Conservation (phyloP, 2,888 invertebrate genomes). For the Dastarcus helophoroides region DNA sequence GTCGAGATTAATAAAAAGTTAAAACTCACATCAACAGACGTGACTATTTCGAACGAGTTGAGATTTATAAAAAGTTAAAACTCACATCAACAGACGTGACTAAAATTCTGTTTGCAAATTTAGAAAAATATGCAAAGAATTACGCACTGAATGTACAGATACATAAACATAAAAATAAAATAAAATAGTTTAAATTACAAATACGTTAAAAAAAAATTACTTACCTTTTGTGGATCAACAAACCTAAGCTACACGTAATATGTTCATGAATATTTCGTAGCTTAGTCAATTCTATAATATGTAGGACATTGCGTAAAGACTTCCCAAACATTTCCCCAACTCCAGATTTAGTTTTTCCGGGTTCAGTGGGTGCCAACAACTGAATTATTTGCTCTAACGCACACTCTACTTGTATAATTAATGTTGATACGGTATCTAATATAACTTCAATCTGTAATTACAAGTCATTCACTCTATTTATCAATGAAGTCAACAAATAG, state of each 20-base stretch:
- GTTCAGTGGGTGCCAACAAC: conserved; percentile 28
- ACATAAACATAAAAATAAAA: no score
- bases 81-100: no score
- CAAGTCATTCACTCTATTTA: conserved; percentile 7
- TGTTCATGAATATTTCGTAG: conserved; percentile 44
- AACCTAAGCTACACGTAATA: conserved; percentile 41
- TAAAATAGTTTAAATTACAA: no score
- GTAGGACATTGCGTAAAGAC: conserved; percentile 35
- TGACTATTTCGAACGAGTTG: no score
- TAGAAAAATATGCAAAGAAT: no score
- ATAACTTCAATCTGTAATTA: conserved; percentile 47
- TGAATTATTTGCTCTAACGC: conserved; percentile 50
- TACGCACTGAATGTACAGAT: no score
- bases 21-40: no score
- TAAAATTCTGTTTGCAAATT: no score
- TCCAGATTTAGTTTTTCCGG: conserved; percentile 19
- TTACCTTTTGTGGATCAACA: conserved; percentile 46
- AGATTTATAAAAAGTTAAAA: no score
- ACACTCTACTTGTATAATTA: conserved; percentile 47
- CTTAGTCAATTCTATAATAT: conserved; percentile 44
- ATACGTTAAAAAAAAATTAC: conserved; percentile 3
- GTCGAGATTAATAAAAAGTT: no score
- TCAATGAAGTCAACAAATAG: conserved; percentile 12
- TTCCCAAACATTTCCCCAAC: conserved; percentile 27
- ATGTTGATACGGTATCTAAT: conserved; percentile 45